Evolutionary conservation across 2,113 vertebrate genomes (phyloP), one percentile per base, ranked within the genome.

Genomic region (Ophiodon elongatus): DNA sequence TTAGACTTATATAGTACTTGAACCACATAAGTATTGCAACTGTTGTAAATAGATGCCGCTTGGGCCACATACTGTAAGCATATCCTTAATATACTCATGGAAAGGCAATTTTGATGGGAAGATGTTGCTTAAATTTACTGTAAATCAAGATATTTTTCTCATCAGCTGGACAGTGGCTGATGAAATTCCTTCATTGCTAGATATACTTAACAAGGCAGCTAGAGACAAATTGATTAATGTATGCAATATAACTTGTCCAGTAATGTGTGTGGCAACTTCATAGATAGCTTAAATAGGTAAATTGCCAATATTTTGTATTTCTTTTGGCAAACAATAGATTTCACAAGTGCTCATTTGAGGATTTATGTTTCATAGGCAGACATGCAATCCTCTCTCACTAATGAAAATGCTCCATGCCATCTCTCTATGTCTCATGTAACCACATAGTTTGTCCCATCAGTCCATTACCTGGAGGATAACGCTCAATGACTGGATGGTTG

Each of bases 401-500:
- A 77, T 45, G 54, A 63, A 81, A 41, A 31, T 54, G 72, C 62
- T 73, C 68, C 79, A 83, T 90, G 79, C 82, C 85, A 33, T 83
- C 76, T 86, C 33, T 82, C 70, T 71, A n/a, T 41, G 41, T 19
- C n/a, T 69, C 41, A 52, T 54, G 62, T 41, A 72, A 57, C 27
- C 47, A 31, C 66, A 33, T 3, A 8, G 13, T 83, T 33, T 41
- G 56, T 79, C 50, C 62, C 64, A 6, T 73, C 35, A 60, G 76
- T 78, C 93, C 56, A 29, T 95, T 95, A 98, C 98, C 97, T 98
- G 97, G 96, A 2, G 98, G 98, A 88, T 97, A 98, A 59, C 97
- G 96, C 89, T 99, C 97, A 67, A 98, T 98, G 94, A 98, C 95
- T 0, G 98, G 97, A 96, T 98, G 97, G 95, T 96, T 98, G 96